These are phyloP conservation scores for Enteromius unitaeniatus DNA, from an alignment of 2,797 vertebrate genomes.

Conservation along the genomic window DNA sequence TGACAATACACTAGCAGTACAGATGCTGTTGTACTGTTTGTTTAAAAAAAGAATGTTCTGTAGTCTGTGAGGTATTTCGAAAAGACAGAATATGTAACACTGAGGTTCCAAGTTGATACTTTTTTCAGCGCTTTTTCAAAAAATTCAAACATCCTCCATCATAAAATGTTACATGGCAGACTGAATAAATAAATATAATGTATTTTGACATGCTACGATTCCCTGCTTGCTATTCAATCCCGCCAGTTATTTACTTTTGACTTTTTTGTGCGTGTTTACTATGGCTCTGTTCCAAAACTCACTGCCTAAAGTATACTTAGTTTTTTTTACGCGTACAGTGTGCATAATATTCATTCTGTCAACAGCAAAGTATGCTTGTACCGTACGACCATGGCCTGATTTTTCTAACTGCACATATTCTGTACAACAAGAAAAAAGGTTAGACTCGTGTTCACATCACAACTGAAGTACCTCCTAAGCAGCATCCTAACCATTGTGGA, in stretches of 20 bases:
- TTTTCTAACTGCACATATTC: background rate
- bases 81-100: background rate
- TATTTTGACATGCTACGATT: background rate
- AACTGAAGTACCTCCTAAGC: no score
- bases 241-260: conserved; percentile 4
- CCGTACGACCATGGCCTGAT: background rate
- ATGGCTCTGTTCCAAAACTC: background rate
- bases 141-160: background rate
- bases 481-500: no score
- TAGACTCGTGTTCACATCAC: no score
- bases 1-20: background rate
- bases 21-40: background rate
- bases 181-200: background rate
- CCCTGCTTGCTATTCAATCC: background rate
- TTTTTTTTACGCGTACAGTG: background rate
- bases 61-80: background rate
- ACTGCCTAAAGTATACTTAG: background rate
- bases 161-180: background rate
- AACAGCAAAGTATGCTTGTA: background rate
- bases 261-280: background rate
- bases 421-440: no score
- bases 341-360: background rate
- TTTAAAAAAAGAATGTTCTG: background rate
- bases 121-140: background rate
- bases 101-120: background rate